phyloP scores from a whole-genome alignment of 2,888 invertebrate genomes.

The Prenolepis imparis region DNA sequence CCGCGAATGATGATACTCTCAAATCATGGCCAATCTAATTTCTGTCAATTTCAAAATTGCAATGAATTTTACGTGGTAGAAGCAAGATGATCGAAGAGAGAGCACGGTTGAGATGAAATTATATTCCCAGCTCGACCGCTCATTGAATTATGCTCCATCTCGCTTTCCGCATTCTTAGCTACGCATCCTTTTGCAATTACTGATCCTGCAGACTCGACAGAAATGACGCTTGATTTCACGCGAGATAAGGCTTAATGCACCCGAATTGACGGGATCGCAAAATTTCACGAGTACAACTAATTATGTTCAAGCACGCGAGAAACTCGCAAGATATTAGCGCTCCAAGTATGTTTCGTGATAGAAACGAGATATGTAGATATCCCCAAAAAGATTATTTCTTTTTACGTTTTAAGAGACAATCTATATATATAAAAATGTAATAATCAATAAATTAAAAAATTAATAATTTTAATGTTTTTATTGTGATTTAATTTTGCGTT shows the following conservation, averaged over 20 bases:
- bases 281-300: conserved; percentile 12
- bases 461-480: neutral
- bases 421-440: neutral
- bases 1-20: neutral
- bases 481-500: neutral
- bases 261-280: neutral
- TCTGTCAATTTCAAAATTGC: conserved; percentile 49
- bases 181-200: conserved; percentile 57
- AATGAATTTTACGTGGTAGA: conserved; percentile 49
- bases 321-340: neutral
- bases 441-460: neutral
- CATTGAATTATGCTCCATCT: conserved; percentile 22
- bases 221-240: conserved; percentile 45
- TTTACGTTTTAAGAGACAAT: neutral
- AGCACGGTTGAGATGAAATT: conserved; percentile 38
- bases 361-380: neutral
- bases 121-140: conserved; percentile 50
- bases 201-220: conserved; percentile 37
- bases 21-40: neutral
- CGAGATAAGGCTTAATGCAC: conserved; percentile 39
- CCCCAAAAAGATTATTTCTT: neutral
- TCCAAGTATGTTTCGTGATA: neutral
- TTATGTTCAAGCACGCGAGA: conserved; percentile 1
- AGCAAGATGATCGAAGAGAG: conserved; percentile 25
- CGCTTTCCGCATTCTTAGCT: neutral